Evolutionary conservation across 1,140 invertebrate species (phyloP).

Genomic region (Microplitis mediator): DNA sequence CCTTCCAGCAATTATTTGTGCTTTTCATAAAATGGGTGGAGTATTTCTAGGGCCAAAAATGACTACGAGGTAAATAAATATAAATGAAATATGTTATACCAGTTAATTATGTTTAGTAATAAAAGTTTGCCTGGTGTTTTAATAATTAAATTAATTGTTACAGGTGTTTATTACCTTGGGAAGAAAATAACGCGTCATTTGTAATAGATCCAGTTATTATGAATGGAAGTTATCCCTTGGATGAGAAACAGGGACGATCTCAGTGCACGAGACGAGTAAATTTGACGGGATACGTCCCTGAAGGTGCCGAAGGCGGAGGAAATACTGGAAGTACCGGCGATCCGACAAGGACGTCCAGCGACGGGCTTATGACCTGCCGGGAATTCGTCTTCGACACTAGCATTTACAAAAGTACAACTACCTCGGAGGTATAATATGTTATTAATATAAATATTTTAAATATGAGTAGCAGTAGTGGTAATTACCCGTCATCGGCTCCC

Average conservation of each 20-base stretch:
- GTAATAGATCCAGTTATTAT: conserved; percentile 53
- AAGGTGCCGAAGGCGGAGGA: conserved; percentile 37
- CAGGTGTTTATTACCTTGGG: conserved; percentile 69
- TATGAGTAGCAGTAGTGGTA: background rate
- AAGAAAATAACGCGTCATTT: conserved; percentile 64
- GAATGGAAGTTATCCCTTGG: conserved; percentile 66
- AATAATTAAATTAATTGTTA: conserved; percentile 18
- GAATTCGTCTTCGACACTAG: conserved; percentile 68
- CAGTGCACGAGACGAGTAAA: conserved; percentile 59
- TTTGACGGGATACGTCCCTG: conserved; percentile 48
- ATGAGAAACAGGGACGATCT: conserved; percentile 57
- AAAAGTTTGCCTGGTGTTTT: conserved; percentile 16
- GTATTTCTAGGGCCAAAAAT: conserved; percentile 74
- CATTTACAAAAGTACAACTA: conserved; percentile 67
- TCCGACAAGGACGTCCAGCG: conserved; percentile 28
- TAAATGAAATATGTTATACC: too few relatives aligned
- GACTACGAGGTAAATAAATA: conserved; percentile 61
- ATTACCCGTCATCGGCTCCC: too few relatives aligned
- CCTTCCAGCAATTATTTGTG: conserved; percentile 74
- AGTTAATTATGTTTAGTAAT: conserved; percentile 29
- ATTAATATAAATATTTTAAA: conserved; percentile 10
- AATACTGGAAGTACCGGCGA: conserved; percentile 37
- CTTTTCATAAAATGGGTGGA: conserved; percentile 77
- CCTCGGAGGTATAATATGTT: conserved; percentile 65
- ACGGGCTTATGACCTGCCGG: conserved; percentile 54